Percentiles rank a stretch among this genome's conserved stretches.
Conservation (phyloP, 2,797 vertebrate species). For the Prunella strophiata region DNA sequence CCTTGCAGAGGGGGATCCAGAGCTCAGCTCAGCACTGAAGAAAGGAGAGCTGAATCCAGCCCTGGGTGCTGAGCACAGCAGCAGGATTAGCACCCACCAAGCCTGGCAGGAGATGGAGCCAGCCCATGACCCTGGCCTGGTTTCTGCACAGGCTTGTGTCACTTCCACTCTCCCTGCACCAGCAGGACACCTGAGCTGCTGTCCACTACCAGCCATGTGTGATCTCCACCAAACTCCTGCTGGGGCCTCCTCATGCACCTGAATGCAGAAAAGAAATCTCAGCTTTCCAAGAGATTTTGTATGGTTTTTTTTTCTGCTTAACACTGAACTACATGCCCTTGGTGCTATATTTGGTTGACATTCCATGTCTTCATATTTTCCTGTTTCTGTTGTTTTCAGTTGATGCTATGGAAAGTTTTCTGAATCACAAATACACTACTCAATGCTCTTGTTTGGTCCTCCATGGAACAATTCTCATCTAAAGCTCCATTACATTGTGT, state of each 20-base stretch:
- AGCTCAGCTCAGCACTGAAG: fast-evolving
- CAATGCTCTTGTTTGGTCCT: neutral
- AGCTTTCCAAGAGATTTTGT: neutral
- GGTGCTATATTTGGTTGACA: neutral
- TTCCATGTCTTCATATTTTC: neutral
- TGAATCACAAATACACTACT: neutral
- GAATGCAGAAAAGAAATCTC: neutral
- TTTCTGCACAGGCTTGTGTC: fast-evolving
- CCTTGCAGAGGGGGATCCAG: neutral
- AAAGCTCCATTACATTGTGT: neutral
- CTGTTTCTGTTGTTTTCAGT: neutral
- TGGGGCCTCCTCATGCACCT: neutral
- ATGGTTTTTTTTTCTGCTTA: neutral
- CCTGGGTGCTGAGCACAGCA: neutral
- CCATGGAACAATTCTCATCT: neutral
- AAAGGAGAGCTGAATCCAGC: neutral
- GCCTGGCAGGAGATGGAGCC: neutral
- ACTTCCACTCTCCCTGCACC: neutral
- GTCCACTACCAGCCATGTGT: fast-evolving
- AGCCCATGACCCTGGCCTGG: fast-evolving
- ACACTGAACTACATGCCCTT: neutral
- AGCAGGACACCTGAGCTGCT: neutral
- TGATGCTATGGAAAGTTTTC: conserved; percentile 19
- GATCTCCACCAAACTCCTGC: neutral
- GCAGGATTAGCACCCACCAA: neutral